Percentiles rank a stretch among this genome's conserved stretches.
Evolutionary conservation across 2,113 vertebrate genomes (phyloP).

Genomic region (Bubo blakistoni): DNA sequence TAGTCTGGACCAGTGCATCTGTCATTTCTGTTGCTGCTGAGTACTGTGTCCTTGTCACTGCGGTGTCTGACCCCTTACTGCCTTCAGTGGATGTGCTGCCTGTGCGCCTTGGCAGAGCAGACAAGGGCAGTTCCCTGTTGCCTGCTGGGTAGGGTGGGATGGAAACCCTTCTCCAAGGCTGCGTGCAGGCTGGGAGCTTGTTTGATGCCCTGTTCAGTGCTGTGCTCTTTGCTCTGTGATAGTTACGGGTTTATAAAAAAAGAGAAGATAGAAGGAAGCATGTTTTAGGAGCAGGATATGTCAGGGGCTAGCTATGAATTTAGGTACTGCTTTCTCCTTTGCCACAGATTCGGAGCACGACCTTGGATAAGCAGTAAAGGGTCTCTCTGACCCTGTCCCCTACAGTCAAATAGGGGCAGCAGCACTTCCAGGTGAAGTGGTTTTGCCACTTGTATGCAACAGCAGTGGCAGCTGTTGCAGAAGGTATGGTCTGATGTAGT

Average conservation of each 20-base stretch:
- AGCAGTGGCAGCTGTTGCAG: not conserved
- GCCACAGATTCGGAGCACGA: not conserved
- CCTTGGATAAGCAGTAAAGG: not conserved
- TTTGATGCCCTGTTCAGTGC: not conserved
- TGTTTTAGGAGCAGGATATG: not conserved
- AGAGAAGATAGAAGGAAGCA: not conserved
- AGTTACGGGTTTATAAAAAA: not conserved
- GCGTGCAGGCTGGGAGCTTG: accelerated
- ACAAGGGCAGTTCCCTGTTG: not conserved
- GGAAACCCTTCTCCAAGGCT: not conserved
- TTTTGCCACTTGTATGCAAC: not conserved
- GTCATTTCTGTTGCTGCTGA: not conserved
- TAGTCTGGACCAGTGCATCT: not conserved
- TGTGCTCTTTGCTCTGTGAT: not conserved
- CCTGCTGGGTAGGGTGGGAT: not conserved
- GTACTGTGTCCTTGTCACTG: not conserved
- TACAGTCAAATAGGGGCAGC: not conserved
- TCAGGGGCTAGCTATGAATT: not conserved
- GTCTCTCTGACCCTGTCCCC: not conserved
- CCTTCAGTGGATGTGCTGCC: not conserved
- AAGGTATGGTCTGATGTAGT: not conserved
- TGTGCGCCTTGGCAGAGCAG: accelerated
- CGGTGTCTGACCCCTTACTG: not conserved
- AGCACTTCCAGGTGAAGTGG: not conserved
- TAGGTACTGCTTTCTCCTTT: not conserved